phyloP scores from a whole-genome alignment of 2,888 invertebrate species.

The Chrysomela aeneicollis region DNA sequence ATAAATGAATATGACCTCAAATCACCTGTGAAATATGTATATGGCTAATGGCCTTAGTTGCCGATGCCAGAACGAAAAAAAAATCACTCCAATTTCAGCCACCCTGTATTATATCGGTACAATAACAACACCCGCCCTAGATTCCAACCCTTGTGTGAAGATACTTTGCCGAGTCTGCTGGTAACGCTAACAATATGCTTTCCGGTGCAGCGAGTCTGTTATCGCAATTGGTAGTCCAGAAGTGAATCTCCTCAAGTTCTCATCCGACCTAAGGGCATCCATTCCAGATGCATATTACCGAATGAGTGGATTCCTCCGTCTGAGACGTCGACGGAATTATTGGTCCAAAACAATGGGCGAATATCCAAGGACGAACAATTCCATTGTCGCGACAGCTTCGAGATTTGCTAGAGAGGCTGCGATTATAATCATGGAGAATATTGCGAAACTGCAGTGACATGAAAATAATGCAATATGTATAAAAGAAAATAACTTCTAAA shows the following conservation, averaged over 20 bases:
- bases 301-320: slow-evolving; percentile 35
- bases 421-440: slow-evolving; percentile 46
- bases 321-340: slow-evolving; percentile 51
- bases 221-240: slow-evolving; percentile 15
- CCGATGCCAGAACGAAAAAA: too few species aligned
- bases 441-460: slow-evolving; percentile 24
- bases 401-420: slow-evolving; percentile 42
- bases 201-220: slow-evolving; percentile 27
- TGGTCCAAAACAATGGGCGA: slow-evolving; percentile 54
- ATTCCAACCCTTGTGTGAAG: too few species aligned
- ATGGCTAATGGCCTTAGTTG: too few species aligned
- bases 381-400: slow-evolving; percentile 55
- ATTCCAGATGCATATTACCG: slow-evolving; percentile 33
- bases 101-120: too few species aligned
- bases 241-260: slow-evolving; percentile 27
- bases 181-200: slow-evolving; percentile 21
- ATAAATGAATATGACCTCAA: too few species aligned
- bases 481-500: too few species aligned
- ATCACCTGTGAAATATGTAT: too few species aligned
- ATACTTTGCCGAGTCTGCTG: neutral
- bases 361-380: slow-evolving; percentile 48
- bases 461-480: neutral
- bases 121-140: too few species aligned
- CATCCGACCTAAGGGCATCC: slow-evolving; percentile 30
- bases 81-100: too few species aligned